phyloP scores from a whole-genome alignment of 1,140 invertebrate genomes.

The Hypothenemus hampei region DNA sequence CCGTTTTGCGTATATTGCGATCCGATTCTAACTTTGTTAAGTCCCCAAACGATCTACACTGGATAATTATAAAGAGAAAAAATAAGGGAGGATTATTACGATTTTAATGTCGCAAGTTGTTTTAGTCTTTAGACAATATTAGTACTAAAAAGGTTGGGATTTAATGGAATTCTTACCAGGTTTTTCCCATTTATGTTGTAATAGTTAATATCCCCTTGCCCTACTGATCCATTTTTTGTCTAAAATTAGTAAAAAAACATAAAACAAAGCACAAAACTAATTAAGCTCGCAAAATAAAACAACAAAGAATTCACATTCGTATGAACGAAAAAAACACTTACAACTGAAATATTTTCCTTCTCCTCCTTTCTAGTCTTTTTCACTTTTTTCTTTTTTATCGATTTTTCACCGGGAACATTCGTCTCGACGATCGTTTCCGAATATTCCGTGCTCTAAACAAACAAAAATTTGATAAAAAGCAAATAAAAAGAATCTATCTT shows the following conservation, averaged over 20 bases:
- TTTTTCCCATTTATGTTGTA: constrained; percentile 54
- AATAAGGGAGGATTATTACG: constrained; percentile 8
- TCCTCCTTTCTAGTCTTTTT: constrained; percentile 59
- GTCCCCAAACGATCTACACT: constrained; percentile 61
- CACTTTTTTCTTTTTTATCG: constrained; percentile 52
- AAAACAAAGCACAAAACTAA: constrained; percentile 16
- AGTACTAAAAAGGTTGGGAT: background rate
- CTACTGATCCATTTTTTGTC: constrained; percentile 43
- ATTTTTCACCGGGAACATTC: constrained; percentile 28
- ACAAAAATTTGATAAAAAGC: constrained; percentile 18
- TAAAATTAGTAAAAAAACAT: constrained; percentile 35
- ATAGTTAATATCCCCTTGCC: constrained; percentile 51
- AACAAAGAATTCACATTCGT: too few species aligned
- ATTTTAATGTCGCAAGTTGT: background rate
- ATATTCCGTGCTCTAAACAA: constrained; percentile 42
- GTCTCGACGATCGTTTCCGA: constrained; percentile 37
- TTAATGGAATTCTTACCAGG: constrained; percentile 39
- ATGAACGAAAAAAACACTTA: constrained; percentile 49
- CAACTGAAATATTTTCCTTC: constrained; percentile 61
- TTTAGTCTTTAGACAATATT: background rate
- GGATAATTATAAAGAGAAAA: constrained; percentile 40
- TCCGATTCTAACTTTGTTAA: constrained; percentile 52
- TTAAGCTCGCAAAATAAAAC: constrained; percentile 12
- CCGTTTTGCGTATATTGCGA: constrained; percentile 38
- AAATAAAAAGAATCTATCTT: background rate